These are phyloP conservation scores for Aplysina aerophoba DNA, from an alignment of 37 sponge, comb jelly and placozoan genomes.

Conservation along the genomic window DNA sequence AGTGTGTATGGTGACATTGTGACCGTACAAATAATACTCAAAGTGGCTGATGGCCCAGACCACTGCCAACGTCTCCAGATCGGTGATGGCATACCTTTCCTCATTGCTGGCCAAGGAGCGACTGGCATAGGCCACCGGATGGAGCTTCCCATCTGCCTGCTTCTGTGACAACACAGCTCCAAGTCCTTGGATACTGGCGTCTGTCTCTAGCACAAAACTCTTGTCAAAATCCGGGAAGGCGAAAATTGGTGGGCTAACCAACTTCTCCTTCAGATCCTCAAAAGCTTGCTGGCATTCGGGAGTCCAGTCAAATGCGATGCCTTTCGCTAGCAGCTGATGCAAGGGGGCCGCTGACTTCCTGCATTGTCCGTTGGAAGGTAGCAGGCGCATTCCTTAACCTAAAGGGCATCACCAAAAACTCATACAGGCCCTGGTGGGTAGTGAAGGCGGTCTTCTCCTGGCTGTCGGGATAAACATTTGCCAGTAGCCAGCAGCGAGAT, in stretches of 20 bases:
- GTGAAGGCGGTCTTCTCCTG: too few species aligned
- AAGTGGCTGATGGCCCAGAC: slow-evolving; percentile 50
- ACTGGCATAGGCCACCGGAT: slow-evolving; percentile 31
- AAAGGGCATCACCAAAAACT: too few species aligned
- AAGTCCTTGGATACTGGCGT: slow-evolving; percentile 51
- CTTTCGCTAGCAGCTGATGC: too few species aligned
- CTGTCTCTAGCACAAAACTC: slow-evolving; percentile 45
- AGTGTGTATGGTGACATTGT: slow-evolving; percentile 31
- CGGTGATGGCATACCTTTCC: slow-evolving; percentile 30
- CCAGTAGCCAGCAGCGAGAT: too few species aligned
- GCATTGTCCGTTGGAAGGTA: too few species aligned
- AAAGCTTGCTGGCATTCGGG: too few species aligned
- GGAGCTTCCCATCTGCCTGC: slow-evolving; percentile 29
- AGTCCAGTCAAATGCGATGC: too few species aligned
- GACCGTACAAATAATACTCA: slow-evolving; percentile 21
- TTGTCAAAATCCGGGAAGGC: slow-evolving; percentile 37
- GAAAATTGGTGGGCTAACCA: neutral
- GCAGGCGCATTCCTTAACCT: too few species aligned
- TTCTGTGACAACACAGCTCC: slow-evolving; percentile 25
- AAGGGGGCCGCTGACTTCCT: too few species aligned
- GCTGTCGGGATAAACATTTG: too few species aligned
- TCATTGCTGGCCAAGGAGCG: slow-evolving; percentile 16
- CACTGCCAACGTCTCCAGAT: slow-evolving; percentile 42
- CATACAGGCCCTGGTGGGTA: too few species aligned
- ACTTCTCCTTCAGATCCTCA: too few species aligned